phyloP scores from a whole-genome alignment of 2,113 vertebrate genomes.

The Nycticorax nycticorax region DNA sequence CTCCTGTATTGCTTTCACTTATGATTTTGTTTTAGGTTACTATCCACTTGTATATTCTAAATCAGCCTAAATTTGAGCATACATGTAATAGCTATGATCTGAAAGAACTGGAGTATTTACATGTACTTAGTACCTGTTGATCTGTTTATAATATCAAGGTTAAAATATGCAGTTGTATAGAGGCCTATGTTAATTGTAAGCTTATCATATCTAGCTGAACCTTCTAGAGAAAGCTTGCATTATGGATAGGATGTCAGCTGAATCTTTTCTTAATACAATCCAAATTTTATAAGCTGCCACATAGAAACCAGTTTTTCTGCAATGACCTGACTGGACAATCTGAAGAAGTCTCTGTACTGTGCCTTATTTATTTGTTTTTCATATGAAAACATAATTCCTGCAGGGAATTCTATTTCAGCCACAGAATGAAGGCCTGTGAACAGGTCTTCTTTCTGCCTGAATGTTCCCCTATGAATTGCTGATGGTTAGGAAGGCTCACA shows the following conservation, averaged over 20 bases:
- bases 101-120: neutral
- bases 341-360: neutral
- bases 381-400: neutral
- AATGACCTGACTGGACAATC: neutral
- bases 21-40: neutral
- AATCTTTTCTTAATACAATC: neutral
- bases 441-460: constrained; percentile 16
- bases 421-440: neutral
- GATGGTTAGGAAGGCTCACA: constrained; percentile 1
- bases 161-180: neutral
- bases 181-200: neutral
- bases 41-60: neutral
- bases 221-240: neutral
- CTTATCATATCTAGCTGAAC: neutral
- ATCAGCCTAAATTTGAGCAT: neutral
- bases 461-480: constrained; percentile 27
- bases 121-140: neutral
- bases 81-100: neutral
- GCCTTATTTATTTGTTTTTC: neutral
- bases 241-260: neutral
- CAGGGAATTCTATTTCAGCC: constrained; percentile 19
- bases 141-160: neutral
- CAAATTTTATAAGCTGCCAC: neutral
- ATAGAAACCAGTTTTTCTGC: neutral
- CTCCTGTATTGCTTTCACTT: neutral